Base-by-base conservation (phyloP, 1,140 invertebrate genomes). In the Phocides pigmalion region DNA sequence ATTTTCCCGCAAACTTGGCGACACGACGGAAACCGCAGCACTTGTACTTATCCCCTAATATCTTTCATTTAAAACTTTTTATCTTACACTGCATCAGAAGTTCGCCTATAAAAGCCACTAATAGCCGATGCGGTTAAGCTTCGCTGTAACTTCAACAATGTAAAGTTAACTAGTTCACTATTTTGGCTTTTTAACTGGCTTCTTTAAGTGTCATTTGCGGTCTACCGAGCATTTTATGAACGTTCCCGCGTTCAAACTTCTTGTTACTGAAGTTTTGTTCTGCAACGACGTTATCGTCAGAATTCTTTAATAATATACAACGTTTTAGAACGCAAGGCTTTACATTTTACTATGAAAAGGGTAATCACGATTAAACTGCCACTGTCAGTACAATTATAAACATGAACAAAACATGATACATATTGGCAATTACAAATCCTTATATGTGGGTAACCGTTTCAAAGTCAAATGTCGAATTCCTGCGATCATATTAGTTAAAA, bases 61-160 rank as follows among this genome's bases (percentile, higher is more conserved):
- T 72, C 67, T 75, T 82, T 78, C 70, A 78, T 78, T 82, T 77
- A 73, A 80, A 79, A 76, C 64, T 76, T 82, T 85, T 85, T 82
- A 81, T 79, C 67, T 49, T 16, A n/a, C 19, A 77, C 78, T 74
- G 66, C 81, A 71, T 79, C 73, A 62, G 62, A 74, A 81, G 65
- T 69, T 77, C 62, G 56, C 62, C 66, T 69, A 66, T 78, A 72
- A 81, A 82, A 81, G 66, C 85, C 82, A 71, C 82, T 84, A 88
- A 88, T 83, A 82, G 79, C 74, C 51, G 37, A 54, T 77, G 77
- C 49, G 81, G 79, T 80, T 82, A 81, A 83, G 75, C 66, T 76
- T 79, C 63, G 49, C 54, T 70, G 64, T 49, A 58, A 15, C 54
- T 20, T 41, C 37, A 46, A 47, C 53, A 67, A 70, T 64, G 56